These are phyloP conservation scores for Eudemis profundana DNA, from an alignment of 2,888 invertebrate genomes.

Conservation along the genomic window DNA sequence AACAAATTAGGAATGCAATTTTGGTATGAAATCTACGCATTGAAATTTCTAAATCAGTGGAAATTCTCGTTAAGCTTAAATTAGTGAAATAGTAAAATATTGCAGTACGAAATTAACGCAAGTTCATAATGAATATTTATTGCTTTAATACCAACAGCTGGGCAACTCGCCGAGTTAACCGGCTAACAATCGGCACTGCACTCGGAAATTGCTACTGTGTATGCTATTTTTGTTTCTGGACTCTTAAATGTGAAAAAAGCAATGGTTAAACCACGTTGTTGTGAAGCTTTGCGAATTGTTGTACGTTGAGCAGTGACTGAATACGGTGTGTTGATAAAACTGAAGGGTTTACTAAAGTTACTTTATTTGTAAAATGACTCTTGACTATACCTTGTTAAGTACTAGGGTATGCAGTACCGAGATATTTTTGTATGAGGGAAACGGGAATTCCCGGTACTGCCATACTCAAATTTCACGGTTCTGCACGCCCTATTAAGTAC, in stretches of 20 bases:
- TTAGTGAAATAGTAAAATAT: constrained; percentile 80
- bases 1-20: constrained; percentile 38
- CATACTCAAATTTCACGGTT: too few relatives aligned
- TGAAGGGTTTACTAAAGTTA: too few relatives aligned
- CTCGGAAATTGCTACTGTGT: constrained; percentile 68
- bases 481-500: too few relatives aligned
- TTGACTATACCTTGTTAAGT: too few relatives aligned
- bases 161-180: constrained; percentile 62
- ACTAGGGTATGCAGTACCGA: too few relatives aligned
- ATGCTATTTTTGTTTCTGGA: constrained; percentile 61
- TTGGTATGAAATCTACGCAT: constrained; percentile 39
- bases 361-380: too few relatives aligned
- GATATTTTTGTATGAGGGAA: too few relatives aligned
- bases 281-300: constrained; percentile 21
- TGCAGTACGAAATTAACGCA: constrained; percentile 78
- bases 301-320: neutral
- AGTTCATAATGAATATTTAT: constrained; percentile 84
- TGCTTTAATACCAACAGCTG: constrained; percentile 80
- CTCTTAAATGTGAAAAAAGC: constrained; percentile 42
- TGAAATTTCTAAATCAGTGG: constrained; percentile 51
- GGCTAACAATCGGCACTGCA: constrained; percentile 71
- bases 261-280: constrained; percentile 37
- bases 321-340: too few relatives aligned
- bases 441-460: too few relatives aligned
- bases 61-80: constrained; percentile 70